phyloP scores from a whole-genome alignment of 2,888 invertebrate genomes.

The Paralinhomoeus sp. region DNA sequence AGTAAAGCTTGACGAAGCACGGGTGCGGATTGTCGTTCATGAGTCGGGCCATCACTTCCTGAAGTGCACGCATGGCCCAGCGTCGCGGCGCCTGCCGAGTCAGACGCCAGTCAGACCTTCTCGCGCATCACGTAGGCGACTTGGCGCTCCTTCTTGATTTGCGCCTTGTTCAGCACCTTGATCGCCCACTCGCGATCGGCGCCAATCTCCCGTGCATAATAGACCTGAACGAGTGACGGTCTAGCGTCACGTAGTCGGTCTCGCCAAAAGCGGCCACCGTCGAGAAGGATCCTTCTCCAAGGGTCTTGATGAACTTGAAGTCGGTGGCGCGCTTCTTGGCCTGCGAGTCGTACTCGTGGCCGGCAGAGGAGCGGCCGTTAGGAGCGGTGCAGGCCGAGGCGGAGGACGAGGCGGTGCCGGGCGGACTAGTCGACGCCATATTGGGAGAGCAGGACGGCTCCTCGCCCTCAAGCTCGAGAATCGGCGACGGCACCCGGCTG shows the following conservation, averaged over 20 bases:
- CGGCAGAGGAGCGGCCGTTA: too few relatives aligned
- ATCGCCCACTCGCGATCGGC: conserved; percentile 78
- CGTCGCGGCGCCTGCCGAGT: conserved; percentile 26
- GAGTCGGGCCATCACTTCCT: conserved; percentile 69
- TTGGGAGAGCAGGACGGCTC: too few relatives aligned
- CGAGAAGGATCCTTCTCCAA: conserved; percentile 92
- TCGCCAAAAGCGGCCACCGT: conserved; percentile 36
- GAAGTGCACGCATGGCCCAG: conserved; percentile 74
- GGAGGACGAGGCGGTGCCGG: too few relatives aligned
- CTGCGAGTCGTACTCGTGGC: too few relatives aligned
- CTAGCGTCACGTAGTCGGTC: conserved; percentile 7
- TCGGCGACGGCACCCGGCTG: too few relatives aligned
- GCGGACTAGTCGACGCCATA: too few relatives aligned
- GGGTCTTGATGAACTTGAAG: conserved; percentile 75
- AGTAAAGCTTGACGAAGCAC: conserved; percentile 75
- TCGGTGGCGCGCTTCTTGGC: too few relatives aligned
- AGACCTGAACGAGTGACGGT: conserved; percentile 37
- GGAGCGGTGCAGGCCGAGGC: too few relatives aligned
- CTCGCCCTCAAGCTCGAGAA: too few relatives aligned
- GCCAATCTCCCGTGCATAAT: conserved; percentile 70
- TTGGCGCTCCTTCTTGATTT: conserved; percentile 74
- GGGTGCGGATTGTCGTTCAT: conserved; percentile 46
- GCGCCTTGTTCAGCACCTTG: conserved; percentile 81
- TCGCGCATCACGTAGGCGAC: neutral
- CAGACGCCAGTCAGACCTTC: neutral